A percentile compares a stretch with the other conserved stretches of the same genome.
Conservation (phyloP, 2,888 invertebrate genomes). For the Troides oblongomaculatus region DNA sequence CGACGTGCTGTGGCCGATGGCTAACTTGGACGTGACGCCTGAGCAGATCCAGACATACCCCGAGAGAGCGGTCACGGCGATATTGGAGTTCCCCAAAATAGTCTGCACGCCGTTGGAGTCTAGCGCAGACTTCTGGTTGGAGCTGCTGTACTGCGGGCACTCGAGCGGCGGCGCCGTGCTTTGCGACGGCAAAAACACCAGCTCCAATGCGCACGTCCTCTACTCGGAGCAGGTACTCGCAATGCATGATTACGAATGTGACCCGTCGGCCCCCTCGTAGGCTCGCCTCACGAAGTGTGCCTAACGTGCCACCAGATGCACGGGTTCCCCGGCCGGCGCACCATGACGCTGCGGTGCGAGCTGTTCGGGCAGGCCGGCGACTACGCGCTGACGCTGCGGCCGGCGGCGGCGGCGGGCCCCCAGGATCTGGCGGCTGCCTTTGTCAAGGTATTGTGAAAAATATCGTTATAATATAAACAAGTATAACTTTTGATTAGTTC, state of each 20-base stretch:
- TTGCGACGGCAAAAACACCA: constrained; percentile 82
- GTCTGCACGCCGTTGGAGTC: constrained; percentile 83
- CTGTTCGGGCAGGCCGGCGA: constrained; percentile 91
- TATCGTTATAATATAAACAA: no score
- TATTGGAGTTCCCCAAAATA: constrained; percentile 86
- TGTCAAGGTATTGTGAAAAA: constrained; percentile 78
- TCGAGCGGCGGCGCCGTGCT: constrained; percentile 82
- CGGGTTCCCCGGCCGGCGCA: constrained; percentile 83
- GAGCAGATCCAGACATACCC: constrained; percentile 90
- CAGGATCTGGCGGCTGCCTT: constrained; percentile 84
- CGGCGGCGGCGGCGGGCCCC: constrained; percentile 82
- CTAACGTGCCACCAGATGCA: constrained; percentile 55
- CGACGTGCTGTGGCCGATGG: constrained; percentile 91
- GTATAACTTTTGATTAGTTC: no score
- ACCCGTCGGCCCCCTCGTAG: background rate
- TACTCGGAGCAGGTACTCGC: constrained; percentile 85
- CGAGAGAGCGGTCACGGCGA: constrained; percentile 85
- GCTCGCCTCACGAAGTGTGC: background rate
- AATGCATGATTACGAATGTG: background rate
- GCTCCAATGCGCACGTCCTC: constrained; percentile 81
- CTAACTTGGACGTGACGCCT: constrained; percentile 85
- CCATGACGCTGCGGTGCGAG: constrained; percentile 86
- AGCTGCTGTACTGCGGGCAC: constrained; percentile 89
- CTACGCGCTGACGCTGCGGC: constrained; percentile 86
- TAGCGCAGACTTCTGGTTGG: constrained; percentile 86